Evolutionary conservation across 2,888 invertebrate genomes (phyloP), one percentile per base, ranked within the genome.

Genomic region (Trypoxylon attenuatum): DNA sequence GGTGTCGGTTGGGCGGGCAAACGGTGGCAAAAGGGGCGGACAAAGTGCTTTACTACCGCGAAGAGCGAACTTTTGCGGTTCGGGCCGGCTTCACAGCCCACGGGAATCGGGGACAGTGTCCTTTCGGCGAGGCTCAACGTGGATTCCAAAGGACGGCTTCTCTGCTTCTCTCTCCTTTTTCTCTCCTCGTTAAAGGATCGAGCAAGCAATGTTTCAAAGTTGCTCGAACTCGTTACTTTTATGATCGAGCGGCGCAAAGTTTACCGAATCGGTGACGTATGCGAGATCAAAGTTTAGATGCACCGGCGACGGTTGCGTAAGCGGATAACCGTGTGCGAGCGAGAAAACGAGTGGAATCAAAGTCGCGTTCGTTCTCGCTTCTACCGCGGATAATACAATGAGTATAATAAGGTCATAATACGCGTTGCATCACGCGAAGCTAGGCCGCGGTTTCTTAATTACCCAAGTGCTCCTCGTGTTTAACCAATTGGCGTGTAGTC

Each of bases 11-110:
- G 61, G 57, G 58, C 62, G 58, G 60, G 56, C 54, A 42, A 62
- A 70, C 70, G 62, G 71, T 71, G 69, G 70, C 69, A 61, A 65
- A 69, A 25, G 65, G 70, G 70, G 65, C 70, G 70, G 61, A 55
- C 69, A 55, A 65, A 69, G 47, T 52, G 25, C 41, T 41, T 39
- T 22, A 27, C 56, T 56, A 29, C 46, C 38, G n/a, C n/a, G n/a
- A n/a, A n/a, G n/a, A 27, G 15, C 19, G 43, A 60, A 69, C 55
- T 59, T 69, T 54, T 54, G 41, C 6, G 49, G 47, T 51, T 6
- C 25, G 16, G 16, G 39, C n/a, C 13, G 27, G 15, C 21, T n/a
- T n/a, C n/a, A 3, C 19, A 23, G 23, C 39, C 25, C 39, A 25
- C 43, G 42, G 23, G 13, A 53, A 52, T 45, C 55, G 22, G n/a